Evolutionary conservation across 2,797 vertebrate species (phyloP).

Genomic region (Pseudopleuronectes americanus): DNA sequence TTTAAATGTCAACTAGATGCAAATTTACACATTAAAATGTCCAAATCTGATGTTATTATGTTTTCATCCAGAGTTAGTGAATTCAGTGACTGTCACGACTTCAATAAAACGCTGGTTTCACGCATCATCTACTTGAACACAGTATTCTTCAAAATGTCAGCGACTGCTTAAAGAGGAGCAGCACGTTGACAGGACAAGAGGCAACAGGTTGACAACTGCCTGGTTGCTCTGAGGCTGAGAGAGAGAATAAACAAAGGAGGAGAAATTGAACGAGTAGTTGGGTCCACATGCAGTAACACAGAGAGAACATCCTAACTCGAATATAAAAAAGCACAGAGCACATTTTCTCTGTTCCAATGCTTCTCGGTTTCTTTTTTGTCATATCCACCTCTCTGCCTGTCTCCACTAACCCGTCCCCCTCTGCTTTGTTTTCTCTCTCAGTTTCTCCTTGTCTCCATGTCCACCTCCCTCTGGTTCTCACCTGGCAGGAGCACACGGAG

Average conservation of each 20-base stretch:
- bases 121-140: too few relatives aligned
- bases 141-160: constrained; percentile 12
- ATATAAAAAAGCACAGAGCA: constrained; percentile 7
- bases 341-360: constrained; percentile 14
- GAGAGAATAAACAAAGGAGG: constrained; percentile 32
- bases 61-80: too few relatives aligned
- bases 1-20: too few relatives aligned
- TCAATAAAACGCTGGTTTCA: too few relatives aligned
- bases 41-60: too few relatives aligned
- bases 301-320: constrained; percentile 9
- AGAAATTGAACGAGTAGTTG: constrained; percentile 11
- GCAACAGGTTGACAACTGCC: constrained; percentile 24
- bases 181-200: constrained; percentile 14
- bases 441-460: constrained; percentile 6
- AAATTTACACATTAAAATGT: too few relatives aligned
- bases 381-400: constrained; percentile 10
- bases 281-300: not conserved
- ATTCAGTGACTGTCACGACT: too few relatives aligned
- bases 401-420: not conserved
- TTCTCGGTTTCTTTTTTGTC: constrained; percentile 3
- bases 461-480: constrained; percentile 71
- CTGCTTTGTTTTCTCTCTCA: constrained; percentile 15
- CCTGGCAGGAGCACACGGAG: constrained; percentile 98
- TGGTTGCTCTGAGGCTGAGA: constrained; percentile 31
- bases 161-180: constrained; percentile 12